Evolutionary conservation across 2,888 invertebrate species (phyloP), one percentile per base, ranked within the genome.

Genomic region (Calameuta idolon): DNA sequence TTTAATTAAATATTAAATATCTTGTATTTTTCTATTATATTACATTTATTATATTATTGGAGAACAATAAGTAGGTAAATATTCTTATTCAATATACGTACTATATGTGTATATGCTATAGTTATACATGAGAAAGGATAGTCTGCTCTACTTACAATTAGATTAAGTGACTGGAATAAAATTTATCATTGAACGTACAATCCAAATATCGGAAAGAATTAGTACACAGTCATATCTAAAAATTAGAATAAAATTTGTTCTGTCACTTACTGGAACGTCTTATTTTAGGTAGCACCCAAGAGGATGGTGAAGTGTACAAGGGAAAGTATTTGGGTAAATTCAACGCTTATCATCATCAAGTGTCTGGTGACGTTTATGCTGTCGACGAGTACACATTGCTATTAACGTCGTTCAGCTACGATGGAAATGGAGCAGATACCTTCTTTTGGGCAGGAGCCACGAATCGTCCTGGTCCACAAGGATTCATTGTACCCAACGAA

Each of bases 401-500:
- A 12, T 90, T 98, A 80, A 95, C 95, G 33, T 94, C 95, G 82
- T 98, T 98, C 89, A 97, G 95, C 90, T 98, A 98, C 85, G 98
- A 98, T 90, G 98, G 98, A 69, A 96, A 96, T 73, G 98, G 97
- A 0, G 96, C 96, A 12, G 98, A 98, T 89, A 96, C 98, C 2
- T 98, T 97, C 92, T 98, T 98, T 92, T 98, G 97, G 97, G 96
- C 97, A 0, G 98, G 98, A n/a, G 95, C 96, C 55, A 93, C 96
- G 0, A 96, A 96, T 86, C 93, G 97, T 33, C 97, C 98, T 0
- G 97, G 97, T 0, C 97, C 97, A 0, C 96, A 97, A 90, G 98
- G 98, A 11, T 98, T 98, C 90, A 97, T 98, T 78, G 96, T 98
- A 73, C 96, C 98, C 1, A 96, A 98, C 87, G 96, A 97, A 90